A percentile compares a stretch with the other conserved stretches of the same genome.
Evolutionary conservation across 2,888 invertebrate genomes (phyloP).

Genomic region (Drosophila anomalata): DNA sequence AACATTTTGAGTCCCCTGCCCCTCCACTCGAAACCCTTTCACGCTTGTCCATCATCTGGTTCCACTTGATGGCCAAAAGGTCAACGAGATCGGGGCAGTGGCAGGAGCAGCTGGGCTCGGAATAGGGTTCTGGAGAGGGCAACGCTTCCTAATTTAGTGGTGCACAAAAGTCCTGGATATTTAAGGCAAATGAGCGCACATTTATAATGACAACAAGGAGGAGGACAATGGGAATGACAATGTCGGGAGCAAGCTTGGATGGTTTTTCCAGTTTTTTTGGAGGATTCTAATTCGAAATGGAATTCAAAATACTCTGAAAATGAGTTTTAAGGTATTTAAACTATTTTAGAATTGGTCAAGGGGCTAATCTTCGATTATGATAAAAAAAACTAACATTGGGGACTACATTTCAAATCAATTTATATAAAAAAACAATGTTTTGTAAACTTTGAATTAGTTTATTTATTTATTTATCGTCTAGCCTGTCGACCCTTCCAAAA

Average conservation of each 20-base stretch:
- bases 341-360: neutral
- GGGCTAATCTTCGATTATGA: neutral
- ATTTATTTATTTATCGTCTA: no score
- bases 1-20: constrained; percentile 61
- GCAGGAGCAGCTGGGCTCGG: constrained; percentile 12
- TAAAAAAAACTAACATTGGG: no score
- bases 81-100: constrained; percentile 45
- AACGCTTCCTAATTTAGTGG: constrained; percentile 68
- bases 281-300: constrained; percentile 9
- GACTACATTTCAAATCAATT: no score
- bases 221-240: constrained; percentile 47
- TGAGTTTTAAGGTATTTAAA: neutral
- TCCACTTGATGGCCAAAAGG: constrained; percentile 75
- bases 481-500: neutral
- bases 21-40: constrained; percentile 65
- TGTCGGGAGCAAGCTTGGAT: constrained; percentile 40
- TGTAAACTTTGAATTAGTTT: no score
- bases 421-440: no score
- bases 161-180: constrained; percentile 72
- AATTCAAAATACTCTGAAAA: neutral
- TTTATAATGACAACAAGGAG: constrained; percentile 74
- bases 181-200: constrained; percentile 78
- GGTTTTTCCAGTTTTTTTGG: constrained; percentile 37
- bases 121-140: constrained; percentile 18
- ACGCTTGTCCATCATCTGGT: constrained; percentile 56